Evolutionary conservation across 1,140 invertebrate genomes (phyloP).

Genomic region (Ceratina calcarata): DNA sequence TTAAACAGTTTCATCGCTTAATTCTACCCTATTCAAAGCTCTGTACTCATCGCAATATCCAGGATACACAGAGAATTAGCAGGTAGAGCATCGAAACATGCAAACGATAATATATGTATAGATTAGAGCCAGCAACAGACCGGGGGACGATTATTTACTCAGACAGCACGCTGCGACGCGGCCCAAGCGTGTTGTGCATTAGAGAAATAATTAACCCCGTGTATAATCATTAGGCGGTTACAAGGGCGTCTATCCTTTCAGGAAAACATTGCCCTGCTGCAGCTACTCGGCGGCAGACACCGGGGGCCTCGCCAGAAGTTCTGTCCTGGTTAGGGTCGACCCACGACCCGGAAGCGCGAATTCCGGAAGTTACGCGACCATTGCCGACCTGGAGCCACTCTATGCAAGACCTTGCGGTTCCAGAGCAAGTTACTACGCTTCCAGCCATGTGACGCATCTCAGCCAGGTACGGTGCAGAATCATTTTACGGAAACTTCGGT

Average conservation of each 20-base stretch:
- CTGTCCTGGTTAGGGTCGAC: conserved; percentile 86
- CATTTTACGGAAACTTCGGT: conserved; percentile 14
- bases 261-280: conserved; percentile 79
- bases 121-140: background rate
- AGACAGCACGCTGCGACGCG: background rate
- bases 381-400: conserved; percentile 85
- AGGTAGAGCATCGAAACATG: no score
- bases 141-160: conserved; percentile 7
- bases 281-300: conserved; percentile 78
- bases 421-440: conserved; percentile 83
- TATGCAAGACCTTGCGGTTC: conserved; percentile 82
- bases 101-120: no score
- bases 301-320: conserved; percentile 77
- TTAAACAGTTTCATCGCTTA: no score
- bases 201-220: conserved; percentile 58
- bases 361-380: conserved; percentile 90
- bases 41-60: no score
- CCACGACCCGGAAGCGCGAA: conserved; percentile 85
- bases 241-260: conserved; percentile 61
- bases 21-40: no score
- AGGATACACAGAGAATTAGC: no score
- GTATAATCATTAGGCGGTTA: conserved; percentile 51
- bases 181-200: conserved; percentile 28
- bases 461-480: conserved; percentile 79
- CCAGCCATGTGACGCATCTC: conserved; percentile 81